Conservation (phyloP, 64 coral and sea anemone genomes). For the Pocillopora damicornis region DNA sequence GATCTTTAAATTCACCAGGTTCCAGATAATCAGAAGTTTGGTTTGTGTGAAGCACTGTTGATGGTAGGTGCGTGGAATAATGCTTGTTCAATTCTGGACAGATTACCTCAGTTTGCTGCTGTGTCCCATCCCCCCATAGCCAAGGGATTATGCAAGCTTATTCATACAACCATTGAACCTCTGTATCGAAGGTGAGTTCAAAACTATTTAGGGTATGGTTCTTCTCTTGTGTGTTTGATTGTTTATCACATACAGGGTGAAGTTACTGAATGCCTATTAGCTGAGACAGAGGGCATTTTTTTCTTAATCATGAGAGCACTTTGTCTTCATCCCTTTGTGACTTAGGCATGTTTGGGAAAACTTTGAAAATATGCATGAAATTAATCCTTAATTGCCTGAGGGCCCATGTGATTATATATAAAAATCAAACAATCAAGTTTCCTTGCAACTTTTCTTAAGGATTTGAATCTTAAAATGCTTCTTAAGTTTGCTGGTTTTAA, state of each 20-base stretch:
- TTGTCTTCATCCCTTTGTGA: too few relatives aligned
- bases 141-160: conserved; percentile 81
- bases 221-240: not conserved
- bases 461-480: too few relatives aligned
- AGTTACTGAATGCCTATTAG: too few relatives aligned
- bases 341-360: too few relatives aligned
- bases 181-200: conserved; percentile 85
- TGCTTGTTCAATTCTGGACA: conserved; percentile 80
- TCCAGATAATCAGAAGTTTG: conserved; percentile 94
- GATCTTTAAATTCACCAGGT: conserved; percentile 28
- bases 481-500: not conserved
- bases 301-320: too few relatives aligned
- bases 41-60: conserved; percentile 85
- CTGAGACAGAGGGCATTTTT: too few relatives aligned
- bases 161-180: conserved; percentile 92
- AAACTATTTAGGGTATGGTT: not conserved
- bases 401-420: too few relatives aligned
- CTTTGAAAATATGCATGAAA: too few relatives aligned
- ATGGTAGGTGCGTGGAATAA: conserved; percentile 91
- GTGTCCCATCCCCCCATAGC: conserved; percentile 71
- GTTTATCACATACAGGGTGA: too few relatives aligned
- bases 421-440: too few relatives aligned
- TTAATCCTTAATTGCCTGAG: too few relatives aligned
- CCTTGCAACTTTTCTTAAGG: too few relatives aligned
- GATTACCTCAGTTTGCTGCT: conserved; percentile 74